phyloP scores from a whole-genome alignment of 2,113 vertebrate genomes.

The Struthidea cinerea region DNA sequence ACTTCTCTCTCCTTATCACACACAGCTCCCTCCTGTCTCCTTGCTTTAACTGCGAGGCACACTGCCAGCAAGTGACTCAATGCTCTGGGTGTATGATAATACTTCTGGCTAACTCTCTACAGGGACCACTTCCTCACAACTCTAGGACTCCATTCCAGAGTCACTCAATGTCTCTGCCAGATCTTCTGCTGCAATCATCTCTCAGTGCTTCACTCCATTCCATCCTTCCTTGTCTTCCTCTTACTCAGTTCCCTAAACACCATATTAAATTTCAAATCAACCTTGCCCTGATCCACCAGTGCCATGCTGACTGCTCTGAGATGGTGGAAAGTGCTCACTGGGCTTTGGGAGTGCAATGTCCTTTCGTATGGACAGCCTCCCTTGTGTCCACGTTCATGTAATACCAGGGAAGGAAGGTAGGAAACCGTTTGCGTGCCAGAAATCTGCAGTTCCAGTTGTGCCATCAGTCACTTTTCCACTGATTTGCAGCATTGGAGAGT shows the following conservation, averaged over 20 bases:
- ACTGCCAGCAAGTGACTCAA: background rate
- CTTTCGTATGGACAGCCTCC: background rate
- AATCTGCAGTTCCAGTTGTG: background rate
- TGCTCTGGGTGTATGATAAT: background rate
- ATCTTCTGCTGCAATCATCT: background rate
- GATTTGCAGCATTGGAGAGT: background rate
- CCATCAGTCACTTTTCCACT: background rate
- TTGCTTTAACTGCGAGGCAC: background rate
- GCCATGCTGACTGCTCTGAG: background rate
- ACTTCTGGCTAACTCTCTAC: background rate
- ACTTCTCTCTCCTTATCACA: background rate
- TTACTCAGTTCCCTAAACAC: background rate
- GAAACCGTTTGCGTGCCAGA: background rate
- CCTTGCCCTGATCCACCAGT: background rate
- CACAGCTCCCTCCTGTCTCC: background rate
- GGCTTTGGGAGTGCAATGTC: background rate
- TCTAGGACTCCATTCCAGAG: background rate
- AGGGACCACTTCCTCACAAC: background rate
- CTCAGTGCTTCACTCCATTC: background rate
- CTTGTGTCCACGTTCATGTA: background rate
- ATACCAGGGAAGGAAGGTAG: background rate
- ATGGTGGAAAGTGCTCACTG: background rate
- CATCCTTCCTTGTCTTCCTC: background rate
- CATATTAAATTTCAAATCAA: background rate
- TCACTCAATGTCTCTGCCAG: background rate